A percentile compares a stretch with the other conserved stretches of the same genome.
Conservation (phyloP, 2,113 vertebrate genomes). For the Myotis brandtii region DNA sequence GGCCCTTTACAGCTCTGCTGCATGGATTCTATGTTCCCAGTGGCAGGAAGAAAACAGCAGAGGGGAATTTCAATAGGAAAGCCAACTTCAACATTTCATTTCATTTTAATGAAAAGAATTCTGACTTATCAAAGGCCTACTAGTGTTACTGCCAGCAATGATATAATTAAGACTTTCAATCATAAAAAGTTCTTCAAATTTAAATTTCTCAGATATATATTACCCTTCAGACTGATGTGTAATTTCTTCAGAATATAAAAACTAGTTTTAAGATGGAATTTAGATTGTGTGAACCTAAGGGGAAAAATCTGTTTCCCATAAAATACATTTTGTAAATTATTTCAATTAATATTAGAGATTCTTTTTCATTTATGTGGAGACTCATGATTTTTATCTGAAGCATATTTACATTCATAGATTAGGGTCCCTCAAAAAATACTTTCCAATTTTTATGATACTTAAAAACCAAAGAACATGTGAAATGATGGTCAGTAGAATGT, state of each 20-base stretch:
- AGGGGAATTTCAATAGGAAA: neutral
- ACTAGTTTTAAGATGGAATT: constrained; percentile 34
- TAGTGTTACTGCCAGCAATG: neutral
- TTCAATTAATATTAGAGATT: neutral
- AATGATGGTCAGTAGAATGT: neutral
- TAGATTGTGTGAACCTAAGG: neutral
- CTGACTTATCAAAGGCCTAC: constrained; percentile 2
- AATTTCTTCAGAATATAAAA: constrained; percentile 54
- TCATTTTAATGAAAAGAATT: constrained; percentile 31
- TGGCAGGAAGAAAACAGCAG: neutral
- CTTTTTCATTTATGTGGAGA: neutral
- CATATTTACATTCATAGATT: constrained; percentile 30
- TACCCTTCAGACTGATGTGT: neutral
- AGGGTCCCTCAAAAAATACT: neutral
- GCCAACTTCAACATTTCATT: neutral
- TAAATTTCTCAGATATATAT: constrained; percentile 13
- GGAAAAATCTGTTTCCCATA: neutral
- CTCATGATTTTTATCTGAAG: constrained; percentile 33
- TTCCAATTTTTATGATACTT: neutral
- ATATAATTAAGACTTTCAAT: constrained; percentile 36
- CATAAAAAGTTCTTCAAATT: constrained; percentile 8
- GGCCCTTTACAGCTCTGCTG: neutral
- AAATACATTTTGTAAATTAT: constrained; percentile 6
- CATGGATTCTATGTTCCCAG: neutral
- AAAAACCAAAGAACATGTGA: neutral